Percentiles rank a stretch among this genome's conserved stretches.
Conservation (phyloP, 2,888 invertebrate genomes). For the Caenorhabditis sp. region DNA sequence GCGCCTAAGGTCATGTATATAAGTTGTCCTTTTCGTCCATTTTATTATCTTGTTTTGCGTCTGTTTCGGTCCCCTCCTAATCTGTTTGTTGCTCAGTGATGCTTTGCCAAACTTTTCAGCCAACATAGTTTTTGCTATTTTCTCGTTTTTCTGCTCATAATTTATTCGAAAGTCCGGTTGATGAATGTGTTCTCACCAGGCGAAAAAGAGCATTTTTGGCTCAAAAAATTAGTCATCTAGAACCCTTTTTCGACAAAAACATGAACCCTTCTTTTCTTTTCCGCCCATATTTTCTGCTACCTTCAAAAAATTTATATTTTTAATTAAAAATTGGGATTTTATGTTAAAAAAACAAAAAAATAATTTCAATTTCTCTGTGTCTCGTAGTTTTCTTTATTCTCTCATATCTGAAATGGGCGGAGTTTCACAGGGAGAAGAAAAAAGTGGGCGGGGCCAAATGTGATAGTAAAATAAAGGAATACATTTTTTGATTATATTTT, state of each 20-base stretch:
- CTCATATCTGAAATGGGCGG: background rate
- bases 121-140: no score
- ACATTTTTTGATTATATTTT: background rate
- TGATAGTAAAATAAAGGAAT: background rate
- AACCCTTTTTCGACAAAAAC: background rate
- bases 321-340: no score
- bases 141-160: no score
- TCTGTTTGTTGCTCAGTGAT: background rate
- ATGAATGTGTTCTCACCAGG: no score
- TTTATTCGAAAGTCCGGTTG: no score
- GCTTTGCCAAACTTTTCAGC: background rate
- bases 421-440: background rate
- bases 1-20: background rate
- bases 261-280: background rate
- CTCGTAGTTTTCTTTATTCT: background rate
- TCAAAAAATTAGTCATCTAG: background rate
- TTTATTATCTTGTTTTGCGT: background rate
- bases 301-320: no score
- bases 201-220: background rate
- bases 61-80: background rate
- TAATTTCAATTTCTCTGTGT: background rate
- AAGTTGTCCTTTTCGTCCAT: background rate
- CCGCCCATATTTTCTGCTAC: no score
- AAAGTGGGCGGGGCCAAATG: conserved; percentile 8
- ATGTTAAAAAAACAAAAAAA: background rate